phyloP scores from a whole-genome alignment of 2,888 invertebrate genomes.

The Cephus pygmeus region DNA sequence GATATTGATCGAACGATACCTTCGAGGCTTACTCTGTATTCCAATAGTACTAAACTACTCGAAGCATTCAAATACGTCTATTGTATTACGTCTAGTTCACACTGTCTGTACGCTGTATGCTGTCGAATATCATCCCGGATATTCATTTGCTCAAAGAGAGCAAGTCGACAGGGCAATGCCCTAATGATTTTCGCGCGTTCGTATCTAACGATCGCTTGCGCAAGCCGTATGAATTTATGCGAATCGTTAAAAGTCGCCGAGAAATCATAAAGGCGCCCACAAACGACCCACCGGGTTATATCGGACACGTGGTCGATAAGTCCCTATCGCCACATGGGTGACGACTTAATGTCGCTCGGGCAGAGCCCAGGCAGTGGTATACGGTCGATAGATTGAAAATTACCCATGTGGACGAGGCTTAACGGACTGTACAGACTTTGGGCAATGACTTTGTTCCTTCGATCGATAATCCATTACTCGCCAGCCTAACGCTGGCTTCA shows the following conservation, averaged over 20 bases:
- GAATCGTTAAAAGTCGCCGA: slow-evolving; percentile 10
- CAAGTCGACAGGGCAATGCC: background rate
- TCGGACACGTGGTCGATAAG: slow-evolving; percentile 23
- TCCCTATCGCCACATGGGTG: slow-evolving; percentile 22
- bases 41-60: background rate
- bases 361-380: background rate
- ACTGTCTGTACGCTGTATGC: background rate
- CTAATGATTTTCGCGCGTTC: slow-evolving; percentile 15
- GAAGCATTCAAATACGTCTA: background rate
- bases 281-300: slow-evolving; percentile 2
- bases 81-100: background rate
- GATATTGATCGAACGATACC: background rate
- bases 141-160: background rate
- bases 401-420: background rate
- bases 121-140: background rate
- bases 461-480: slow-evolving; percentile 1
- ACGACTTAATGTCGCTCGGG: slow-evolving; percentile 27
- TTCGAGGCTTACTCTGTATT: background rate
- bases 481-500: background rate
- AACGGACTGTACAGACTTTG: background rate
- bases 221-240: background rate
- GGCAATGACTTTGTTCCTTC: background rate
- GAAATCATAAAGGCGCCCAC: slow-evolving; percentile 27
- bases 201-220: slow-evolving; percentile 16
- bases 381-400: background rate